Conservation (phyloP, 2,113 vertebrate genomes). For the Gobius niger region DNA sequence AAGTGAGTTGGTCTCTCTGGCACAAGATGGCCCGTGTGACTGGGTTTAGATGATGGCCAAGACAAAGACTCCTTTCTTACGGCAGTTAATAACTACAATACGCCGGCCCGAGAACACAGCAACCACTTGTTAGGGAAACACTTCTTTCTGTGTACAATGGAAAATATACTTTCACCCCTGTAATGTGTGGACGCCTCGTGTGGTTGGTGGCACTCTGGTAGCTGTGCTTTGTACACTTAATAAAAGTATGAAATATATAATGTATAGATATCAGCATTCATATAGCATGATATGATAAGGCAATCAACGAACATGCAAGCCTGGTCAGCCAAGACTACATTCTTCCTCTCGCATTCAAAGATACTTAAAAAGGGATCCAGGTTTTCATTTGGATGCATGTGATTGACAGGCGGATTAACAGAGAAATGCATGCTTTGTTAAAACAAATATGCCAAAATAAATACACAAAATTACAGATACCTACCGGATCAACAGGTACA, state of each 20-base stretch:
- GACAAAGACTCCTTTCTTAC: conserved; percentile 87
- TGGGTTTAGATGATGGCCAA: conserved; percentile 69
- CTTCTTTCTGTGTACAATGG: conserved; percentile 5
- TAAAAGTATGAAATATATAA: background rate
- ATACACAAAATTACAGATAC: too few species aligned
- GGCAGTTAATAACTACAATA: conserved; percentile 76
- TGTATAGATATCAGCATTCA: background rate
- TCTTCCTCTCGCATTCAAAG: too few species aligned
- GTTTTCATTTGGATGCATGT: too few species aligned
- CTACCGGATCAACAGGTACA: too few species aligned
- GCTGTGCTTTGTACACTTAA: background rate
- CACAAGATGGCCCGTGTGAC: conserved; percentile 80
- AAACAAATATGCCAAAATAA: too few species aligned
- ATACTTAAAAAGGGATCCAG: too few species aligned
- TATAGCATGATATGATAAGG: too few species aligned
- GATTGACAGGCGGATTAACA: too few species aligned
- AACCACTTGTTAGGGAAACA: conserved; percentile 60
- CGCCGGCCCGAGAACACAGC: conserved; percentile 53
- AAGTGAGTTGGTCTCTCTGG: conserved; percentile 79
- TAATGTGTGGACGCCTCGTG: conserved; percentile 8
- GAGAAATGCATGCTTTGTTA: too few species aligned
- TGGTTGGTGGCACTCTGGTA: background rate
- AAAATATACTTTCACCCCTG: conserved; percentile 22
- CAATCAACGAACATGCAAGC: too few species aligned
- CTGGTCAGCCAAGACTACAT: too few species aligned